These are phyloP conservation scores for Danaus melanippus DNA, from an alignment of 1,140 invertebrate species.

Conservation along the genomic window DNA sequence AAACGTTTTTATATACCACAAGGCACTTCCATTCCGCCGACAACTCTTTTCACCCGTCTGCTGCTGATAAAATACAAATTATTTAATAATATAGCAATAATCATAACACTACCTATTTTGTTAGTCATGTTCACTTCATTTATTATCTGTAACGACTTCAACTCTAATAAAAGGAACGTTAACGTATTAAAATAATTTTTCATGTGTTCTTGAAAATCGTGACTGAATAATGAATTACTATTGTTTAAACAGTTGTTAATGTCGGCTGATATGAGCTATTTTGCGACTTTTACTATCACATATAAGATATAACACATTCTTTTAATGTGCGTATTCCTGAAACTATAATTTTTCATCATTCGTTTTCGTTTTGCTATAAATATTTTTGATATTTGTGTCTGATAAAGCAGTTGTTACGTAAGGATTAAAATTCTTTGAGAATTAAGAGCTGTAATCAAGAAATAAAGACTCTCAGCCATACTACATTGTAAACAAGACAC, in stretches of 20 bases:
- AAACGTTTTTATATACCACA: constrained; percentile 46
- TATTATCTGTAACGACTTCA: constrained; percentile 16
- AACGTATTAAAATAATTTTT: constrained; percentile 12
- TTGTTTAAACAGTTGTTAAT: constrained; percentile 22
- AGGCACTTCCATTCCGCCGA: constrained; percentile 39
- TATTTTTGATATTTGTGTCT: too few species aligned
- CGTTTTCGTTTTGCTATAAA: too few species aligned
- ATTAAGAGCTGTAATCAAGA: too few species aligned
- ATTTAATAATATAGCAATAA: constrained; percentile 2
- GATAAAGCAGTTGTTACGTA: too few species aligned
- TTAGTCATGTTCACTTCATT: constrained; percentile 1
- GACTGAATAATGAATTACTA: constrained; percentile 16
- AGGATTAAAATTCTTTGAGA: too few species aligned
- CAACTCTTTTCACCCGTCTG: constrained; percentile 47
- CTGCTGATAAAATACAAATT: constrained; percentile 19
- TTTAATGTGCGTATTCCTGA: too few species aligned
- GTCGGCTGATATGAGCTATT: not conserved
- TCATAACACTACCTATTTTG: not conserved
- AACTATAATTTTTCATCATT: too few species aligned
- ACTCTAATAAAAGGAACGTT: constrained; percentile 17
- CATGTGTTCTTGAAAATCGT: constrained; percentile 20
- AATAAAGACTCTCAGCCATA: too few species aligned
- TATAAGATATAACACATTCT: too few species aligned
- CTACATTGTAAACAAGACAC: too few species aligned
- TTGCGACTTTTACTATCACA: too few species aligned